phyloP scores from a whole-genome alignment of 1,140 invertebrate species.

The Zaprionus capensis region DNA sequence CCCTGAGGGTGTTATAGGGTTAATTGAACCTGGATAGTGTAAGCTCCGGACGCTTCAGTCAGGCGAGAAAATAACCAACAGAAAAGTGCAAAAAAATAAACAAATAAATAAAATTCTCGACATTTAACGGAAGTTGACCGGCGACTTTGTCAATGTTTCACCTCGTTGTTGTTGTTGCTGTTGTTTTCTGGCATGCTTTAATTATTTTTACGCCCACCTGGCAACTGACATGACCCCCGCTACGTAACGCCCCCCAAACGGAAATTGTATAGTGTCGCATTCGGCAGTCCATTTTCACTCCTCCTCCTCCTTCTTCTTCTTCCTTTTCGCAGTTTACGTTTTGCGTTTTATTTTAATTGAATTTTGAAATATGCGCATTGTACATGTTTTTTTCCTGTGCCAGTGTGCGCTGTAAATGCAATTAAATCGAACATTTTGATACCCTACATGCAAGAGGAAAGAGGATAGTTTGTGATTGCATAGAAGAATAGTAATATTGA shows the following conservation, averaged over 20 bases:
- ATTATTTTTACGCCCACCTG: slow-evolving; percentile 79
- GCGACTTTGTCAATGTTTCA: slow-evolving; percentile 45
- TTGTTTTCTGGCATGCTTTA: slow-evolving; percentile 53
- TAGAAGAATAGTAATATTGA: not conserved
- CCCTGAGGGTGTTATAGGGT: slow-evolving; percentile 1
- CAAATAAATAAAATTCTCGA: slow-evolving; percentile 49
- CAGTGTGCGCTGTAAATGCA: slow-evolving; percentile 62
- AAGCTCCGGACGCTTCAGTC: slow-evolving; percentile 40
- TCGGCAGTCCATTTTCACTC: slow-evolving; percentile 38
- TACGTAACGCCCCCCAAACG: slow-evolving; percentile 27
- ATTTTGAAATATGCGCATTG: slow-evolving; percentile 75
- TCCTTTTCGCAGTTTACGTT: slow-evolving; percentile 31
- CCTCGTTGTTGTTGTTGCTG: slow-evolving; percentile 17
- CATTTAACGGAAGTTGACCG: slow-evolving; percentile 32
- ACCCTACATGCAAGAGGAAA: not conserved
- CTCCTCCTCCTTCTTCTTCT: not conserved
- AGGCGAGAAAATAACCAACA: slow-evolving; percentile 26
- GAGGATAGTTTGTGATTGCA: not conserved
- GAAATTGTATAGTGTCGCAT: slow-evolving; percentile 75
- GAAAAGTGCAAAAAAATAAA: slow-evolving; percentile 28
- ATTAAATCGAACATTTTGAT: slow-evolving; percentile 75
- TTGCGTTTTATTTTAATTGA: slow-evolving; percentile 81
- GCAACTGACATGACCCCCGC: slow-evolving; percentile 45
- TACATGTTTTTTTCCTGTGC: slow-evolving; percentile 32
- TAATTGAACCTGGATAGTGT: slow-evolving; percentile 51